A percentile compares a stretch with the other conserved stretches of the same genome.
phyloP scores from a whole-genome alignment of 2,797 vertebrate species.

The Taeniopygia guttata region DNA sequence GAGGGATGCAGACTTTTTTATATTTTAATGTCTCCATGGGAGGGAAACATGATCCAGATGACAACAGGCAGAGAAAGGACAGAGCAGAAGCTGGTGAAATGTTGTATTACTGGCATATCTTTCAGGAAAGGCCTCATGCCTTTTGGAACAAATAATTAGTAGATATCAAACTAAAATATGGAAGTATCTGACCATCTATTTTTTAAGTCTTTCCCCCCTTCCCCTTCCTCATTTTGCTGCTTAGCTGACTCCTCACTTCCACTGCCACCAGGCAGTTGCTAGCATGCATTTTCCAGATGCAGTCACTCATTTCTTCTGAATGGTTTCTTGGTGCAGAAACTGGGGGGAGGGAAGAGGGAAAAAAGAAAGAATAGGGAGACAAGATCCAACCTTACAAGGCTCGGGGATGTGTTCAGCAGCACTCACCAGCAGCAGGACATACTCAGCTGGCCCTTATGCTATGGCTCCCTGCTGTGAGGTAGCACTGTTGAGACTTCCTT shows the following conservation, averaged over 20 bases:
- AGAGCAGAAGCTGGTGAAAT: background rate
- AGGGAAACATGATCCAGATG: background rate
- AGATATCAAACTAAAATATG: background rate
- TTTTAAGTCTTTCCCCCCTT: accelerated
- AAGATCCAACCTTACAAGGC: background rate
- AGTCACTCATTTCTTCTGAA: background rate
- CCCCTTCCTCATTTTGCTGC: background rate
- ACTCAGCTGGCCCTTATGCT: background rate
- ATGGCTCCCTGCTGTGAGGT: background rate
- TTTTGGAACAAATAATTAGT: background rate
- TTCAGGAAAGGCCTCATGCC: background rate
- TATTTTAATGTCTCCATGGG: background rate
- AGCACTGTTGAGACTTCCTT: background rate
- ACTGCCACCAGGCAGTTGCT: background rate
- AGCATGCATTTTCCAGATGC: background rate
- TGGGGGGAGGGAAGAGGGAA: background rate
- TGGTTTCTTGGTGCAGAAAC: background rate
- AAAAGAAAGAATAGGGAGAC: background rate
- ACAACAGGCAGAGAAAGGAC: background rate
- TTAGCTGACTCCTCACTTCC: background rate
- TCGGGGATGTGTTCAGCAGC: background rate
- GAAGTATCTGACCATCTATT: background rate
- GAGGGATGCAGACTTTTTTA: background rate
- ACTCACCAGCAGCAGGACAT: background rate
- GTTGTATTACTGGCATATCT: background rate